Evolutionary conservation across 2,888 invertebrate genomes (phyloP).

Genomic region (Archips xylosteana): DNA sequence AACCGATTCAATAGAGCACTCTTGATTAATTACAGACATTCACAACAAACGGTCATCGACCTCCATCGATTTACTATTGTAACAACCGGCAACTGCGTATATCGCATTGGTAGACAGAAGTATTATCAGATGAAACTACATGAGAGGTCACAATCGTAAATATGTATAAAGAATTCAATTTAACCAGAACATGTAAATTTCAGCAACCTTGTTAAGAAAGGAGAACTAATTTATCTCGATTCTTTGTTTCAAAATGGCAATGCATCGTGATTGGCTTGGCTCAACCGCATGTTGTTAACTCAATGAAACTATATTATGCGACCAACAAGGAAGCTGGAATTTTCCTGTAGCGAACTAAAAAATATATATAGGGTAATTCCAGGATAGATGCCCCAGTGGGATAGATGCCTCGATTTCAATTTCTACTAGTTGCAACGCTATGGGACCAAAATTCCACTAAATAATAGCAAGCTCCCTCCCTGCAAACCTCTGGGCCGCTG

Average conservation of each 20-base stretch:
- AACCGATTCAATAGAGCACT: neutral
- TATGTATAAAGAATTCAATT: neutral
- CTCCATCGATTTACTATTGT: neutral
- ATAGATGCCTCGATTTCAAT: too few relatives aligned
- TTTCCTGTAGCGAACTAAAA: neutral
- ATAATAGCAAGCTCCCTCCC: too few relatives aligned
- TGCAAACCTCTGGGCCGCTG: too few relatives aligned
- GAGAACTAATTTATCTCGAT: neutral
- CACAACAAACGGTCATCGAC: neutral
- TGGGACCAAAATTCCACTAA: too few relatives aligned
- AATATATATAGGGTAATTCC: too few relatives aligned
- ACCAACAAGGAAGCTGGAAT: neutral
- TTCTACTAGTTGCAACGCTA: too few relatives aligned
- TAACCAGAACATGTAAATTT: neutral
- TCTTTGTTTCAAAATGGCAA: constrained; percentile 2
- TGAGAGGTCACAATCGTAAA: too few relatives aligned
- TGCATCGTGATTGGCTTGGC: neutral
- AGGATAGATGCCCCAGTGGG: too few relatives aligned
- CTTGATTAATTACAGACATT: neutral
- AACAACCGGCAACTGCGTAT: neutral
- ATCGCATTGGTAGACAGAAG: neutral
- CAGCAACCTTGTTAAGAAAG: too few relatives aligned
- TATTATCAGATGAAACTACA: neutral
- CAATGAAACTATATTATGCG: neutral
- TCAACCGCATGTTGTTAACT: neutral